Conservation (phyloP, 2,888 invertebrate genomes). For the Agrenia bidenticulata region DNA sequence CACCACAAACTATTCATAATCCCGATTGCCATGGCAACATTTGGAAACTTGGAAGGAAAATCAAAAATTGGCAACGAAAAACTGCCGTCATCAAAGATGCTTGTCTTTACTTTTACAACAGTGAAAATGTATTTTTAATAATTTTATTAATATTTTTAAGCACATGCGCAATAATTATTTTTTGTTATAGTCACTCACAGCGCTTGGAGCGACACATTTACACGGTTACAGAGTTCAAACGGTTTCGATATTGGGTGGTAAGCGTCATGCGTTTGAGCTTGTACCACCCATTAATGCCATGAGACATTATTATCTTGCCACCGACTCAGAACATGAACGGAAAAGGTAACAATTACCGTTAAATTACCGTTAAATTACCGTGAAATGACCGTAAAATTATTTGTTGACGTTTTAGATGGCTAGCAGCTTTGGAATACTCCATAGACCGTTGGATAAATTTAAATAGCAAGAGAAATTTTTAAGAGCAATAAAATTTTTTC, state of each 20-base stretch:
- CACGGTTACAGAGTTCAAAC: slow-evolving; percentile 76
- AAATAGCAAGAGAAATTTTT: slow-evolving; percentile 2
- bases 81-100: slow-evolving; percentile 95
- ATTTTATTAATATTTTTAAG: too few species aligned
- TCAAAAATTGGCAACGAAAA: slow-evolving; percentile 81
- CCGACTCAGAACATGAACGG: slow-evolving; percentile 91
- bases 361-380: background rate
- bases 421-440: slow-evolving; percentile 89
- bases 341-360: slow-evolving; percentile 68
- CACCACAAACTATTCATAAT: slow-evolving; percentile 64
- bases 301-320: slow-evolving; percentile 86
- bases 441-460: slow-evolving; percentile 76
- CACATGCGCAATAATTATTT: background rate
- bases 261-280: slow-evolving; percentile 88
- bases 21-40: slow-evolving; percentile 94
- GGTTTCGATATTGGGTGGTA: slow-evolving; percentile 74
- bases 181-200: slow-evolving; percentile 20
- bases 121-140: too few species aligned
- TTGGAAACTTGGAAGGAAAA: slow-evolving; percentile 72
- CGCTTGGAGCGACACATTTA: slow-evolving; percentile 78
- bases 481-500: too few species aligned
- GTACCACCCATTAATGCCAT: slow-evolving; percentile 83
- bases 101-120: slow-evolving; percentile 83
- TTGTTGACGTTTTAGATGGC: slow-evolving; percentile 69
- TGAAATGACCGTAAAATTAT: background rate